Base-by-base conservation (phyloP, 2,888 invertebrate species). In the Gryllus longicercus region DNA sequence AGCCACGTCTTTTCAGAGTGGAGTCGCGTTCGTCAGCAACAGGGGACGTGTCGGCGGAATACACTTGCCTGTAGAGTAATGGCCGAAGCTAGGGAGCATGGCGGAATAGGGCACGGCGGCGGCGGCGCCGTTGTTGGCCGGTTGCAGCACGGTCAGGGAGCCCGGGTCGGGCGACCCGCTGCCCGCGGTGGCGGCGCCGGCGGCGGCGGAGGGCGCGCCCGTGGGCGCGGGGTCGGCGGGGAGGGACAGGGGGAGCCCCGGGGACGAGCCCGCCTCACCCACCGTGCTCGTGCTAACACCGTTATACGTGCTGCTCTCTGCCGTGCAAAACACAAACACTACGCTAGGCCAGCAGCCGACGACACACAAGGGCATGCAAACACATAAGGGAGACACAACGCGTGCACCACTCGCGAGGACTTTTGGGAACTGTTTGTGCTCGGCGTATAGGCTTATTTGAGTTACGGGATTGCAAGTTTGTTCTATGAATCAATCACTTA, bases 21-120 rank as follows among this genome's bases (percentile, higher is more conserved):
- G 5, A 38, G 38, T 38, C 38, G 38, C 38, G 38, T 38, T 38
- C 38, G 5, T 38, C 38, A 38, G 38, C 38, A 38, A 38, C 38
- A 0, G 38, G 38, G 38, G 38, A 38, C 38, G 38, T 5, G 5
- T 8, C 4, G 25, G 38, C 38, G 38, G 38, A 38, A 38, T 38
- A n/a, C 63, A 79, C 82, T 75, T 83, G 84, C 92, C 92, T 90
- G 92, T 88, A 82, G 92, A 89, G 86, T 92, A 93, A 84, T 90
- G 90, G 87, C 92, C 92, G 86, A 92, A 92, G 88, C 92, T 92
- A 82, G 92, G 92, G 84, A 92, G 88, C 90, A 92, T 91, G 84
- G 91, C 89, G 82, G 91, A 89, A 85, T 92, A 91, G 84, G 90
- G 90, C 82, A 77, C 63, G n/a, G 77, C 49, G 77, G 77, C 77